A percentile compares a stretch with the other conserved stretches of the same genome.
Evolutionary conservation across 2,113 vertebrate species (phyloP).

Genomic region (Chloropsis cyanopogon): DNA sequence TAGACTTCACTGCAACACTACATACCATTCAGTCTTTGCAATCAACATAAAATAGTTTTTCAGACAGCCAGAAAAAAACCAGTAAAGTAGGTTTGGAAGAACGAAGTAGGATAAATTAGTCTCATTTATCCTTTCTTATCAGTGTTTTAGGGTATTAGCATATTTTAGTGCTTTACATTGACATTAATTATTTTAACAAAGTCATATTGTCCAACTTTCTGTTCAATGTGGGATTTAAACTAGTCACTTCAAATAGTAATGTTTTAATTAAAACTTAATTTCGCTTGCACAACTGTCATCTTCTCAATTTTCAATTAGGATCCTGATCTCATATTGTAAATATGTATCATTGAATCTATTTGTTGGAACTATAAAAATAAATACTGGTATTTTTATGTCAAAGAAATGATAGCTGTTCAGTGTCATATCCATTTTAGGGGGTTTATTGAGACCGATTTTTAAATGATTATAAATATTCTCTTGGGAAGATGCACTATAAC

Average conservation of each 20-base stretch:
- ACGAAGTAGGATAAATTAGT: conserved; percentile 56
- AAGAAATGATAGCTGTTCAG: neutral
- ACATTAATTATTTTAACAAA: conserved; percentile 52
- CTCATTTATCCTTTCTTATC: conserved; percentile 53
- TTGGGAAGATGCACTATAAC: neutral
- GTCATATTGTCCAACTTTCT: neutral
- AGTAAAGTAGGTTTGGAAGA: conserved; percentile 43
- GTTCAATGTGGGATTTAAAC: conserved; percentile 17
- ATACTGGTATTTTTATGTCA: neutral
- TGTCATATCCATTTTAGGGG: neutral
- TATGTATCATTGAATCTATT: fast-evolving
- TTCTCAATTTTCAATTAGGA: neutral
- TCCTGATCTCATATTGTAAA: neutral
- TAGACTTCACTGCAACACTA: conserved; percentile 9
- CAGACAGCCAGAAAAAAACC: neutral
- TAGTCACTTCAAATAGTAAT: conserved; percentile 10
- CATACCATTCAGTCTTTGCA: conserved; percentile 5
- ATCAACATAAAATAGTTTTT: conserved; percentile 28
- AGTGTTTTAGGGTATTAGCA: conserved; percentile 33
- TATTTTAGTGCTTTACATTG: conserved; percentile 59
- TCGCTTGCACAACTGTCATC: neutral
- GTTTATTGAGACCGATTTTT: neutral
- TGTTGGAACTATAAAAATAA: neutral
- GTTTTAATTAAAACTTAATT: conserved; percentile 25
- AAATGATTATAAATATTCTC: neutral